Evolutionary conservation across 2,888 invertebrate genomes (phyloP), one percentile per base, ranked within the genome.

Genomic region (Cepaea hortensis): DNA sequence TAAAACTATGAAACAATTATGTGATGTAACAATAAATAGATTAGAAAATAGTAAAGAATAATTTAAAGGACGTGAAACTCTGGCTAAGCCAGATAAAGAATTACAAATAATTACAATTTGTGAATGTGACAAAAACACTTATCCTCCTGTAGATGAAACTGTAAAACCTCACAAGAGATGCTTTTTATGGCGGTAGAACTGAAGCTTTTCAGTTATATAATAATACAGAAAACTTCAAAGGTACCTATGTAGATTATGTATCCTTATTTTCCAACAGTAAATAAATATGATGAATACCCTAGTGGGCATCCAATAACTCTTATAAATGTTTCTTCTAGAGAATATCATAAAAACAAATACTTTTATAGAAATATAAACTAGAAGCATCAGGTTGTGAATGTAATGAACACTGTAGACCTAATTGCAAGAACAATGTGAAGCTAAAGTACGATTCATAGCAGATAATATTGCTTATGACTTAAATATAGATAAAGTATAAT

Each of bases 141-240:
- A 77, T 77, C 77, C 77, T 20, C 77, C 77, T 55, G 77, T 77
- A 55, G 77, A 79, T 61, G 77, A 79, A 79, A 4, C 5, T 79
- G 3, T 79, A 79, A 79, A 79, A 23, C 77, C 77, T 55, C 55
- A 61, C 3, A 79, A 79, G 77, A 79, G 55, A 79, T 79, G 77
- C 77, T 4, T 79, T 79, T 61, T 79, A 79, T 79, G 77, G 77
- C 0, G 77, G 61, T 61, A 79, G 77, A 79, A 79, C 77, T 23
- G 77, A 79, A 79, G 6, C 77, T 79, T 79, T 79, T 79, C 77
- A 79, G 9, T 79, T 79, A 55, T 79, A 61, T 61, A 55, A 79
- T 61, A 61, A 61, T 13, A 79, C 77, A 61, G 13, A 79, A 55
- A 79, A 61, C 23, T 79, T 79, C n/a, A 79, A 61, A 61, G 55